phyloP scores from a whole-genome alignment of 1,140 invertebrate genomes.

The Lordiphosa stackelbergi region DNA sequence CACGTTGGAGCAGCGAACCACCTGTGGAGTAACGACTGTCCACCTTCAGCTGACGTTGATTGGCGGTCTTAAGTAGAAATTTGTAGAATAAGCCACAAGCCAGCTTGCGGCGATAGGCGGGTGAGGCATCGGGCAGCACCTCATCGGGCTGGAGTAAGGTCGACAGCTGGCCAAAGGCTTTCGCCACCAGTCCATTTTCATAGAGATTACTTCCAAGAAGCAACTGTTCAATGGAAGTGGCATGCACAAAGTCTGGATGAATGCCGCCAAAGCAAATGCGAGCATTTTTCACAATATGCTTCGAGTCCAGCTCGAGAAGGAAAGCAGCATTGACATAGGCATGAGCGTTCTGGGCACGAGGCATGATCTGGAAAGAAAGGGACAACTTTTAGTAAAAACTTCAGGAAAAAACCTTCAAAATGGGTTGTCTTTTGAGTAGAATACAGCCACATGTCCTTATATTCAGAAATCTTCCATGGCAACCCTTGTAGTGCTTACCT shows the following conservation, averaged over 20 bases:
- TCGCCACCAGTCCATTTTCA: conserved; percentile 77
- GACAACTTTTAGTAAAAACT: background rate
- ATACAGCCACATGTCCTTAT: no score
- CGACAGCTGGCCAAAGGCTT: conserved; percentile 80
- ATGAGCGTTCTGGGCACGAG: conserved; percentile 88
- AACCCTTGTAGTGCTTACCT: conserved; percentile 78
- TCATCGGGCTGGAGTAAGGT: conserved; percentile 82
- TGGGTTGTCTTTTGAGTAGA: no score
- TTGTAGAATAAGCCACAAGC: conserved; percentile 87
- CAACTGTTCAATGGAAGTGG: conserved; percentile 82
- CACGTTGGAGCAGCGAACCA: conserved; percentile 79
- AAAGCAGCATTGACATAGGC: conserved; percentile 91
- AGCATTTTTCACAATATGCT: conserved; percentile 39
- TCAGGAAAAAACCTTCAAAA: no score
- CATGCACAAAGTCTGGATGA: conserved; percentile 84
- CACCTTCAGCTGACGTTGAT: conserved; percentile 62
- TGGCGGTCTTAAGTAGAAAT: conserved; percentile 79
- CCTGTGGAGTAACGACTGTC: conserved; percentile 76
- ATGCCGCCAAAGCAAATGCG: conserved; percentile 84
- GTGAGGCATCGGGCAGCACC: conserved; percentile 81
- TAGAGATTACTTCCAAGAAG: conserved; percentile 80
- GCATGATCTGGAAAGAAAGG: conserved; percentile 82
- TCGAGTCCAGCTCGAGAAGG: conserved; percentile 80
- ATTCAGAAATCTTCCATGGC: no score
- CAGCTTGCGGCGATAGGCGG: conserved; percentile 82